Percentiles rank a stretch among this genome's conserved stretches.
These are phyloP conservation scores for Plecotus auritus DNA, from an alignment of 2,113 vertebrate genomes.

Conservation along the genomic window DNA sequence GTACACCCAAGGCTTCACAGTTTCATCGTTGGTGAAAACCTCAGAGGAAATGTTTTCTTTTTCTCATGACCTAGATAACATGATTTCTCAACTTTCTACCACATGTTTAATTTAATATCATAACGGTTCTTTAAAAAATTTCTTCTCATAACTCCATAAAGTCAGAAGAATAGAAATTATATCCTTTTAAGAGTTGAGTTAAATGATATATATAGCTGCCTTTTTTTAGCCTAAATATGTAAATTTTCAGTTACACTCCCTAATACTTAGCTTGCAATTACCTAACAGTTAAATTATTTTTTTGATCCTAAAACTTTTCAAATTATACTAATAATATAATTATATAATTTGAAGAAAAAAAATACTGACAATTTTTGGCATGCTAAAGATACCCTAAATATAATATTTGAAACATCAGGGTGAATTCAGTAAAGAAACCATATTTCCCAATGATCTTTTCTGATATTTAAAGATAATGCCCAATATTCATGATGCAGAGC, in stretches of 20 bases:
- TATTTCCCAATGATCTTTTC: neutral
- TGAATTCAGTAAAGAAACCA: neutral
- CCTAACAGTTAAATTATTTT: neutral
- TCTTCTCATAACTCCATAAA: neutral
- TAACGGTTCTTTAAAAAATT: neutral
- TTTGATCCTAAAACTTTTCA: neutral
- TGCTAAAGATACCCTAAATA: neutral
- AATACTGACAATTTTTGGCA: neutral
- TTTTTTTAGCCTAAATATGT: neutral
- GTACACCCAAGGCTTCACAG: neutral
- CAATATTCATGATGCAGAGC: neutral
- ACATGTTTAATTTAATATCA: neutral
- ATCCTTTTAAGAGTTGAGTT: neutral
- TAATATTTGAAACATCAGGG: neutral
- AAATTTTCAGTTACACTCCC: neutral
- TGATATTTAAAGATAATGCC: neutral
- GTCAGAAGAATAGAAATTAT: neutral
- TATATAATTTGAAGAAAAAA: neutral
- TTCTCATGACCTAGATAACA: neutral
- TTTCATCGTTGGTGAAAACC: conserved; percentile 29
- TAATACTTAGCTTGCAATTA: neutral
- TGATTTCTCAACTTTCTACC: neutral
- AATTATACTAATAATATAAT: neutral
- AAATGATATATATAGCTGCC: neutral
- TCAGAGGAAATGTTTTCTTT: conserved; percentile 46